A percentile compares a stretch with the other conserved stretches of the same genome.
Evolutionary conservation across 2,113 vertebrate species (phyloP).

Genomic region (Gallinago paraguaiae): DNA sequence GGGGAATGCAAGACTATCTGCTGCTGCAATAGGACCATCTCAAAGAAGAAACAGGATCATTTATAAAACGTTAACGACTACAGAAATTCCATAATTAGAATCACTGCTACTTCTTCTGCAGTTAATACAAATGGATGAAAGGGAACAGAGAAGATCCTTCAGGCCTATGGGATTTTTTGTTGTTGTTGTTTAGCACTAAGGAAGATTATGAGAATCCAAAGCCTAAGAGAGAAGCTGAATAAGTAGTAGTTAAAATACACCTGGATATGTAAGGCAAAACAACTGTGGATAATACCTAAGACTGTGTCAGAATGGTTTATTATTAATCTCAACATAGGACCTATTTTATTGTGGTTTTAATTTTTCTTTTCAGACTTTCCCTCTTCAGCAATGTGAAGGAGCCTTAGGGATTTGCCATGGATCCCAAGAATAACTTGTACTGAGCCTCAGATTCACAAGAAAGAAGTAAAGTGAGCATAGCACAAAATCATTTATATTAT

Average conservation of each 20-base stretch:
- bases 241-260: not conserved
- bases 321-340: not conserved
- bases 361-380: not conserved
- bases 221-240: not conserved
- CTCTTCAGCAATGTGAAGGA: not conserved
- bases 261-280: not conserved
- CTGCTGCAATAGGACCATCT: not conserved
- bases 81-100: slow-evolving; percentile 40
- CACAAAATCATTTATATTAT: not conserved
- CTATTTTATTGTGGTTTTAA: not conserved
- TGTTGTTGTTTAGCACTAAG: not conserved
- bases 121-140: slow-evolving; percentile 33
- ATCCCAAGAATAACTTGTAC: not conserved
- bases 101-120: slow-evolving; percentile 14
- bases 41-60: not conserved
- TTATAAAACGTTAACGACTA: slow-evolving; percentile 53
- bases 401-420: not conserved
- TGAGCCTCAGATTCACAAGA: not conserved
- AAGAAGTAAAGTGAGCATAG: not conserved
- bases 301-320: not conserved
- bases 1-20: not conserved
- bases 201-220: not conserved
- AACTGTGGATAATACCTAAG: not conserved
- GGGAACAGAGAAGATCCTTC: not conserved
- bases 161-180: not conserved